Evolutionary conservation across 2,888 invertebrate genomes (phyloP).

Genomic region (Erebia epiphron): DNA sequence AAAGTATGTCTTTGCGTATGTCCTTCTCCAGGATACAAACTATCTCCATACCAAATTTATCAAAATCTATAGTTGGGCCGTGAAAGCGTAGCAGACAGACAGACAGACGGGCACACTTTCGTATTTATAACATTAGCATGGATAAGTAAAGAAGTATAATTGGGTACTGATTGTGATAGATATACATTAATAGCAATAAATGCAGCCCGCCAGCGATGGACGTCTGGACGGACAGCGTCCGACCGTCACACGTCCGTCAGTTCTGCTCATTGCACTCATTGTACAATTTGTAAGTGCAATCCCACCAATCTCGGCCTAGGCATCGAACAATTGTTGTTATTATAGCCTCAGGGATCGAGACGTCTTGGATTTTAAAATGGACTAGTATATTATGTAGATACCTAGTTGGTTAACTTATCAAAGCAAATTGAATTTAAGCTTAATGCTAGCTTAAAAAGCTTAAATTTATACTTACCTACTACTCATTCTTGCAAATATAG

Average conservation of each 20-base stretch:
- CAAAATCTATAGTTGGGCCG: too few relatives aligned
- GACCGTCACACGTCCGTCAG: slow-evolving; percentile 58
- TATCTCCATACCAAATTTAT: too few relatives aligned
- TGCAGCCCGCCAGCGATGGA: slow-evolving; percentile 44
- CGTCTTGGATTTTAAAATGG: slow-evolving; percentile 28
- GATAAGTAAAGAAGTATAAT: background rate
- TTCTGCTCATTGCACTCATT: slow-evolving; percentile 68
- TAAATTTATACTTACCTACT: background rate
- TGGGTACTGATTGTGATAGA: slow-evolving; percentile 1
- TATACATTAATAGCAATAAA: slow-evolving; percentile 29
- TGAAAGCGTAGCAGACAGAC: too few relatives aligned
- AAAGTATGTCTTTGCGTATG: too few relatives aligned
- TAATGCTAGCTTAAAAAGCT: background rate
- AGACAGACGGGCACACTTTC: too few relatives aligned
- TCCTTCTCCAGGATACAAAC: too few relatives aligned
- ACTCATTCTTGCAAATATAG: too few relatives aligned
- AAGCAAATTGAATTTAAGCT: background rate
- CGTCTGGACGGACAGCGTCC: slow-evolving; percentile 50
- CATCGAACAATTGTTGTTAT: slow-evolving; percentile 40
- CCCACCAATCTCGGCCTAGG: slow-evolving; percentile 41
- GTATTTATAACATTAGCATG: background rate
- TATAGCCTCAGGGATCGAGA: slow-evolving; percentile 34
- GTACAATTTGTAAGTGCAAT: slow-evolving; percentile 53
- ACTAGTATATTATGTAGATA: slow-evolving; percentile 6
- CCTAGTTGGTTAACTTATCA: background rate